Evolutionary conservation across 2,113 vertebrate genomes (phyloP).

Genomic region (Meles meles): DNA sequence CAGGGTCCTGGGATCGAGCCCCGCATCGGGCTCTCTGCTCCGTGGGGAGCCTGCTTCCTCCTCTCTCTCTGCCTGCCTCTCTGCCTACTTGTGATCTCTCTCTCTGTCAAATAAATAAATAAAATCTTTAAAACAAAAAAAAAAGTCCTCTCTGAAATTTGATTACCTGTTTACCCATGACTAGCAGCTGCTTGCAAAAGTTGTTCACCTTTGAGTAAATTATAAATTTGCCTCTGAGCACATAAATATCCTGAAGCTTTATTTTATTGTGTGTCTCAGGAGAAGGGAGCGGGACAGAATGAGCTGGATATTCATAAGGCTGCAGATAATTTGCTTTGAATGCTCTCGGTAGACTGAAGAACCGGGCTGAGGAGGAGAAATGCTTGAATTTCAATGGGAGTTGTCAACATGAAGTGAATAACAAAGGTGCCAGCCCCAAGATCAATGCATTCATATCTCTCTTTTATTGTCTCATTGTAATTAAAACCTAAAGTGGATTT

Average conservation of each 20-base stretch:
- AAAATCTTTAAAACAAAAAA: no score
- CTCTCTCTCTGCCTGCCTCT: no score
- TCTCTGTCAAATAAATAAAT: no score
- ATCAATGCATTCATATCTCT: background rate
- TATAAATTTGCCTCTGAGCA: constrained; percentile 17
- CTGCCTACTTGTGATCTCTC: no score
- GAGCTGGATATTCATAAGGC: constrained; percentile 28
- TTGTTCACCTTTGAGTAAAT: constrained; percentile 43
- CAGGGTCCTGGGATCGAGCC: no score
- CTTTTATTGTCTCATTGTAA: constrained; percentile 29
- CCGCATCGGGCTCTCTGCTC: no score
- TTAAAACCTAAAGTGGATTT: constrained; percentile 41
- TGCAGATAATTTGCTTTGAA: constrained; percentile 34
- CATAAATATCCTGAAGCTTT: constrained; percentile 41
- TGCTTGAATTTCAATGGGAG: constrained; percentile 20
- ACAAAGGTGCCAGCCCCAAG: background rate
- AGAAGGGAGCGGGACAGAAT: background rate
- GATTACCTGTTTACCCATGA: constrained; percentile 24
- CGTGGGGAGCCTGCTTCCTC: no score
- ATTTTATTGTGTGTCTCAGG: constrained; percentile 42
- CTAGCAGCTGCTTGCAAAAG: constrained; percentile 34
- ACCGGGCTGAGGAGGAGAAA: background rate
- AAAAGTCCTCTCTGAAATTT: constrained; percentile 19
- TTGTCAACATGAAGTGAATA: background rate
- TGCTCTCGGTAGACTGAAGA: background rate